Base-by-base conservation (phyloP, 2,888 invertebrate genomes). In the Noctua fimbriata region DNA sequence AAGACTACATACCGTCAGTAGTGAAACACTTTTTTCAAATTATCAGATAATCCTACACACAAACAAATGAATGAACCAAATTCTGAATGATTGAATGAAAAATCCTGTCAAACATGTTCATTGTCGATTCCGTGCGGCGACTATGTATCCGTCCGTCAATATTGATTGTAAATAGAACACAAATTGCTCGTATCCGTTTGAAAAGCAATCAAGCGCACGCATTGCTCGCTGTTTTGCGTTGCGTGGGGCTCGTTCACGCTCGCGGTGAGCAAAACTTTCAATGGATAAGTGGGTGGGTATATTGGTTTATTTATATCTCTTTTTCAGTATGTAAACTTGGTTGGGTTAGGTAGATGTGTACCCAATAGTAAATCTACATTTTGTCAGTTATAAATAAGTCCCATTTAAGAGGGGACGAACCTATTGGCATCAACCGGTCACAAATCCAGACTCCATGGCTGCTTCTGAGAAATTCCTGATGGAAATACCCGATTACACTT, bases 171-270 rank as follows among this genome's bases (percentile, higher is more conserved):
- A 93, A 93, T 92, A 91, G 93, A 91, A 91, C 91, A 88, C 90
- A 89, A 93, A 93, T 93, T 92, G 93, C 87, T 88, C 73, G 90
- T 89, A 90, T 92, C 92, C 92, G 91, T 76, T 79, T 82, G 69
- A 78, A 90, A 93, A 91, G 92, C 93, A 93, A 94, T 94, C 92
- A 91, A 87, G 83, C 86, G 85, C 88, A 85, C 85, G 90, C 89
- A 90, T 89, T 90, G 88, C 79, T 69, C 36, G 74, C 67, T 88
- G 84, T 70, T 69, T 79, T 73, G 75, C 67, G 60, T 82, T 73
- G 73, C 73, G 69, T 74, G 65, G 44, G 66, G 49, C 28, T 49
- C 58, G 69, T 58, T 86, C 63, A 41, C 52, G 67, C 28, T 73
- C 65, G 70, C n/a, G 71, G 80, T 70, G 36, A 60, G 32, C 49